A percentile compares a stretch with the other conserved stretches of the same genome.
These are phyloP conservation scores for Lasioglossum leucozonium DNA, from an alignment of 2,888 invertebrate species.

Conservation along the genomic window DNA sequence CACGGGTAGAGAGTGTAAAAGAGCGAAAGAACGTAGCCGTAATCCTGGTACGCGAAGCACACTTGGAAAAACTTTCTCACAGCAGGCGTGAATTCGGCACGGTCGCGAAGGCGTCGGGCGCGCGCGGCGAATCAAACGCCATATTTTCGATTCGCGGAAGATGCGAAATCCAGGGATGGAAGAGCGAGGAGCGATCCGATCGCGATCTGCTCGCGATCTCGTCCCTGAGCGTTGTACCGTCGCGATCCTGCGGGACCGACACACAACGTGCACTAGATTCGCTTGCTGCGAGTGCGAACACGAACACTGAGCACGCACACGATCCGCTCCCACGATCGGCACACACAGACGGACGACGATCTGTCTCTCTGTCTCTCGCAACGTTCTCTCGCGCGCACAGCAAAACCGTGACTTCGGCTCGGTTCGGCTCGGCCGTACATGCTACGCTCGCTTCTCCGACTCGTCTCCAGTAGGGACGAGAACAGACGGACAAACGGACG, in stretches of 20 bases:
- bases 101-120: constrained; percentile 47
- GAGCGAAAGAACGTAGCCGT: not conserved
- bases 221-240: constrained; percentile 32
- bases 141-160: constrained; percentile 32
- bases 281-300: constrained; percentile 37
- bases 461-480: constrained; percentile 46
- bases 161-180: not conserved
- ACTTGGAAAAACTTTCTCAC: constrained; percentile 56
- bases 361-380: not conserved
- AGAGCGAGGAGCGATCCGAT: not conserved
- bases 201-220: not conserved
- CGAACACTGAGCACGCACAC: constrained; percentile 45
- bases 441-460: constrained; percentile 36
- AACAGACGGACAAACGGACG: constrained; percentile 34
- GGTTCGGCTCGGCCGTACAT: constrained; percentile 30
- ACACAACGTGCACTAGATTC: constrained; percentile 45
- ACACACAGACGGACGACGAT: constrained; percentile 1
- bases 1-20: not conserved
- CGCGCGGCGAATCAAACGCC: constrained; percentile 55
- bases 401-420: constrained; percentile 35
- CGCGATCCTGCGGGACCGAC: constrained; percentile 52
- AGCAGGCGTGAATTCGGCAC: constrained; percentile 54
- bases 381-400: constrained; percentile 35
- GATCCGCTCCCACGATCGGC: constrained; percentile 13
- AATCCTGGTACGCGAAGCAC: constrained; percentile 11